Conservation (phyloP, 2,888 invertebrate species). For the Trisateles emortualis region DNA sequence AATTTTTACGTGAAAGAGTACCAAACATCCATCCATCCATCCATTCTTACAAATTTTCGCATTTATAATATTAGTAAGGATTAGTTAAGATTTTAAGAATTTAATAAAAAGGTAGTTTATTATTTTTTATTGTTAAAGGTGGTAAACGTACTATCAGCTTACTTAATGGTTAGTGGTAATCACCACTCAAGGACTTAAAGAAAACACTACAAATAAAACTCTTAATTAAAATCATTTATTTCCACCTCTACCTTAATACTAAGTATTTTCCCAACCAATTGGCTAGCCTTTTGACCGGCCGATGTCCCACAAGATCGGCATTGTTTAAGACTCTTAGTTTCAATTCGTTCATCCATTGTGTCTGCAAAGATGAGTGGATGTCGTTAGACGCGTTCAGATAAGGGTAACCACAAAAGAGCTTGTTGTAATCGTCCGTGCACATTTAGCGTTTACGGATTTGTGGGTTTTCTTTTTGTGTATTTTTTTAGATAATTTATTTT, state of each 20-base stretch:
- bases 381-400: slow-evolving; percentile 81
- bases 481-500: neutral
- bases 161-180: no score
- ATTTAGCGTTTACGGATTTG: slow-evolving; percentile 43
- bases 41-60: no score
- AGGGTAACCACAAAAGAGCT: slow-evolving; percentile 78
- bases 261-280: slow-evolving; percentile 24
- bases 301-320: slow-evolving; percentile 67
- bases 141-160: no score
- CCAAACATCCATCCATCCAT: no score
- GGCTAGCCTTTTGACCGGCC: slow-evolving; percentile 64
- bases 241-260: neutral
- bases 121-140: no score
- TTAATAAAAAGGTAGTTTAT: no score
- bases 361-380: slow-evolving; percentile 79
- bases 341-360: slow-evolving; percentile 82
- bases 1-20: no score
- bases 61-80: no score
- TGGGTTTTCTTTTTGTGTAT: slow-evolving; percentile 9
- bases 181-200: no score
- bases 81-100: no score
- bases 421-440: slow-evolving; percentile 75
- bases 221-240: no score
- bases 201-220: no score
- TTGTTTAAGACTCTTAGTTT: slow-evolving; percentile 78